Evolutionary conservation across 2,113 vertebrate species (phyloP).

Genomic region (Nibea albiflora): DNA sequence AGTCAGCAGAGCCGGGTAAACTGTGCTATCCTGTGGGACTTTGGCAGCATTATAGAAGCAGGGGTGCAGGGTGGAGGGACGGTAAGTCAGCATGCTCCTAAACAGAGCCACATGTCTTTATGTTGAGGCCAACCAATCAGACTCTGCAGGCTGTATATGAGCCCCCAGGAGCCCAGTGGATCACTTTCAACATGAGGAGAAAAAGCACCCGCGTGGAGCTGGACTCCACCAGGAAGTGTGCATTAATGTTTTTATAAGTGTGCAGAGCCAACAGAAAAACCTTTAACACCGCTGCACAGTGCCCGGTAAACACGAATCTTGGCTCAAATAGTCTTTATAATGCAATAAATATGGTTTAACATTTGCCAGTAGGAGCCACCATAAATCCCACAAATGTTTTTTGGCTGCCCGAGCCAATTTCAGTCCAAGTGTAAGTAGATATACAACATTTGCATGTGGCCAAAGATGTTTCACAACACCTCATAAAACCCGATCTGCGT

Average conservation of each 20-base stretch:
- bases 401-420: constrained; percentile 1
- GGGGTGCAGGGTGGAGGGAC: constrained; percentile 37
- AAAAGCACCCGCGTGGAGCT: constrained; percentile 3
- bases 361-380: constrained; percentile 6
- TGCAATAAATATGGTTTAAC: constrained; percentile 39
- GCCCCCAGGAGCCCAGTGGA: constrained; percentile 53
- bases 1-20: constrained; percentile 47
- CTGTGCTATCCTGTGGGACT: constrained; percentile 32
- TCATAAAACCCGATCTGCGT: constrained; percentile 15
- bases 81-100: constrained; percentile 69
- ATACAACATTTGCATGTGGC: background rate
- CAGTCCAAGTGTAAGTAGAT: constrained; percentile 20
- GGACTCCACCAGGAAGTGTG: background rate
- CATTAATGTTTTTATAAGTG: constrained; percentile 44
- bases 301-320: constrained; percentile 38
- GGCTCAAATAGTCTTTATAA: constrained; percentile 11
- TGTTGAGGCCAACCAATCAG: constrained; percentile 55
- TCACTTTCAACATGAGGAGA: constrained; percentile 55
- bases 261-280: constrained; percentile 33
- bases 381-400: constrained; percentile 28
- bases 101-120: constrained; percentile 75
- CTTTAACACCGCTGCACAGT: background rate
- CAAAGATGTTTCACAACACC: background rate
- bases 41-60: constrained; percentile 30
- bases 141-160: constrained; percentile 7